phyloP scores from a whole-genome alignment of 2,888 invertebrate genomes.

The Gari tellinella region DNA sequence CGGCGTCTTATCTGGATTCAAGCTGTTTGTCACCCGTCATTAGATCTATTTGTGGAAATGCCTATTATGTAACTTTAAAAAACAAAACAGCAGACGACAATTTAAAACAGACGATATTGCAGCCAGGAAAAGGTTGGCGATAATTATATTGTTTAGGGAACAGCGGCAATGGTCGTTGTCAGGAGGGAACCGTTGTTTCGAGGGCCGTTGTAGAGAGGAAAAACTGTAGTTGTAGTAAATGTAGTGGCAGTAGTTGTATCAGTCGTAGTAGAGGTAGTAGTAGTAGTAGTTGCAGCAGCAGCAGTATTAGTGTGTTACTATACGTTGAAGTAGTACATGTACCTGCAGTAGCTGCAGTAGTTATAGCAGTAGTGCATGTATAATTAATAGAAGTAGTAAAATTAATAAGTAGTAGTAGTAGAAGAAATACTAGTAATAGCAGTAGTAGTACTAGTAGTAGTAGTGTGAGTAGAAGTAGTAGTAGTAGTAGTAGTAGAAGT shows the following conservation, averaged over 20 bases:
- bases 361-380: neutral
- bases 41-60: too few species aligned
- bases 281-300: constrained; percentile 1
- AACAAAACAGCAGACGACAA: too few species aligned
- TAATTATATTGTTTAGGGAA: too few species aligned
- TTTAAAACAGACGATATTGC: too few species aligned
- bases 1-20: too few species aligned
- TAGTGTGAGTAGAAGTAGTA: constrained; percentile 2
- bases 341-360: neutral
- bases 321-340: constrained; percentile 1
- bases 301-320: too few species aligned
- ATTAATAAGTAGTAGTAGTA: constrained; percentile 5
- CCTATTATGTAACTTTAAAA: too few species aligned
- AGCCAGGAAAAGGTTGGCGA: too few species aligned
- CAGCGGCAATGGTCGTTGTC: too few species aligned
- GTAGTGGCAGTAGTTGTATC: constrained; percentile 2
- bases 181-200: too few species aligned
- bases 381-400: neutral
- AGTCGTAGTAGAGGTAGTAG: neutral
- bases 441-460: constrained; percentile 8
- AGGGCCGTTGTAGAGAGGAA: too few species aligned
- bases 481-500: constrained; percentile 19
- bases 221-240: neutral
- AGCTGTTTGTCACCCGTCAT: too few species aligned
- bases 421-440: constrained; percentile 7